A percentile compares a stretch with the other conserved stretches of the same genome.
Evolutionary conservation across 2,113 vertebrate genomes (phyloP).

Genomic region (Corythornis madagascariensis): DNA sequence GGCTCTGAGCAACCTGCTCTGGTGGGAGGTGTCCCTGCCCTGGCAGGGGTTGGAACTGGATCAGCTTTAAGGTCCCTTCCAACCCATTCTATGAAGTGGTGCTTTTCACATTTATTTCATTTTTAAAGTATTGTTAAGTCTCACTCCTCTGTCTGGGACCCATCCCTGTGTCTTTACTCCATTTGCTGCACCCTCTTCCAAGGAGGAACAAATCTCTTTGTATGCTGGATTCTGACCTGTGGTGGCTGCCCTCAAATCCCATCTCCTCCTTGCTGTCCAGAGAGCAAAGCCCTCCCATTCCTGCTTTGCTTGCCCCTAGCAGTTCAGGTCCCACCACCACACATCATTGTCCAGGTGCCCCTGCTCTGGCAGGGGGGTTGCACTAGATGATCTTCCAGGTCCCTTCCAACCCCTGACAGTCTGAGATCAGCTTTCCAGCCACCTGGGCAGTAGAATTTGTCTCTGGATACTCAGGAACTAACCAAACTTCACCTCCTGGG

Average conservation of each 20-base stretch:
- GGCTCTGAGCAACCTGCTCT: no score
- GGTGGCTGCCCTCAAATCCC: not conserved
- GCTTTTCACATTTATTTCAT: not conserved
- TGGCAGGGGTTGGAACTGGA: no score
- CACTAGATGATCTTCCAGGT: no score
- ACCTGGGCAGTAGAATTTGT: not conserved
- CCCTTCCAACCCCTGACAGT: no score
- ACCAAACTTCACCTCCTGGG: not conserved
- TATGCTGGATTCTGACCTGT: not conserved
- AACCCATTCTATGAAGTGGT: not conserved
- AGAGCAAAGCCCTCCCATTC: not conserved
- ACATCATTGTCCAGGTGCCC: no score
- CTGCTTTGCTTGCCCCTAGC: not conserved
- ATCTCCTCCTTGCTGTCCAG: not conserved
- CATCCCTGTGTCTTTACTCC: not conserved
- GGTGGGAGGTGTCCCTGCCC: no score
- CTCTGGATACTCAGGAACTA: not conserved
- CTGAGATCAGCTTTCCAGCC: not conserved
- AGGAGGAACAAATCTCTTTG: not conserved
- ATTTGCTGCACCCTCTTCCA: not conserved
- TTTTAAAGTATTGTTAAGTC: not conserved
- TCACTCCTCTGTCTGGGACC: not conserved
- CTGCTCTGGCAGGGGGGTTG: no score
- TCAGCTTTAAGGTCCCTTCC: no score
- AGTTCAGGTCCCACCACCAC: no score